These are phyloP conservation scores for Zenarchopterus dispar DNA, from an alignment of 2,797 vertebrate genomes.

Conservation along the genomic window DNA sequence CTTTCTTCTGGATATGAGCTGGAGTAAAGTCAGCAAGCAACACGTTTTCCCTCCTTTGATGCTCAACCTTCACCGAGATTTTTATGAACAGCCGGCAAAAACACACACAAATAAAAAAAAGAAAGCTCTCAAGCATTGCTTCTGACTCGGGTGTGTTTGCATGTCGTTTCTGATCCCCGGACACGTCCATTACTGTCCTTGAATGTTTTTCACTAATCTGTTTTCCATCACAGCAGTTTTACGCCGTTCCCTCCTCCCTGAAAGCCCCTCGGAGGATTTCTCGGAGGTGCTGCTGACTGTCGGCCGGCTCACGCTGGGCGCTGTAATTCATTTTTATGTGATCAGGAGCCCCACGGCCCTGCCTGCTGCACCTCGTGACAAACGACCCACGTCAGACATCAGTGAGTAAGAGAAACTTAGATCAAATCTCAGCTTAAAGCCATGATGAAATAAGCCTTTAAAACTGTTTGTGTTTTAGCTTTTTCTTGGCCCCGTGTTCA, in stretches of 20 bases:
- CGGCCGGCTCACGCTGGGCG: conserved; percentile 32
- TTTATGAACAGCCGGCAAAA: too few species aligned
- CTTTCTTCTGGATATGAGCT: conserved; percentile 14
- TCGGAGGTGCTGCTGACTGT: conserved; percentile 52
- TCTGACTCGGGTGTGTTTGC: too few species aligned
- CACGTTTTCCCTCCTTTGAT: conserved; percentile 47
- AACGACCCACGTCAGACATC: conserved; percentile 60
- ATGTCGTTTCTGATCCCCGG: too few species aligned
- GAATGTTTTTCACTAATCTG: conserved; percentile 9
- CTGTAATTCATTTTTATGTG: conserved; percentile 73
- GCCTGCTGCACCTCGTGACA: conserved; percentile 54
- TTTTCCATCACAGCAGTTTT: conserved; percentile 42
- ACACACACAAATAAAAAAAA: background rate
- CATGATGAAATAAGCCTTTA: conserved; percentile 44
- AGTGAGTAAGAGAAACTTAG: conserved; percentile 51
- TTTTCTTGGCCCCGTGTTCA: conserved; percentile 19
- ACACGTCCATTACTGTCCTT: too few species aligned
- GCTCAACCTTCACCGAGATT: conserved; percentile 34
- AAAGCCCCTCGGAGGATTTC: conserved; percentile 32
- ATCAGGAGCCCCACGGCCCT: conserved; percentile 48
- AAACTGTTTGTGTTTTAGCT: conserved; percentile 34
- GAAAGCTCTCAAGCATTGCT: background rate
- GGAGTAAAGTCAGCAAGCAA: conserved; percentile 9
- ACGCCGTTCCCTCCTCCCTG: conserved; percentile 21
- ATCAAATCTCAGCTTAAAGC: conserved; percentile 8